Evolutionary conservation across 2,888 invertebrate genomes (phyloP).

Genomic region (Spicauda simplicius): DNA sequence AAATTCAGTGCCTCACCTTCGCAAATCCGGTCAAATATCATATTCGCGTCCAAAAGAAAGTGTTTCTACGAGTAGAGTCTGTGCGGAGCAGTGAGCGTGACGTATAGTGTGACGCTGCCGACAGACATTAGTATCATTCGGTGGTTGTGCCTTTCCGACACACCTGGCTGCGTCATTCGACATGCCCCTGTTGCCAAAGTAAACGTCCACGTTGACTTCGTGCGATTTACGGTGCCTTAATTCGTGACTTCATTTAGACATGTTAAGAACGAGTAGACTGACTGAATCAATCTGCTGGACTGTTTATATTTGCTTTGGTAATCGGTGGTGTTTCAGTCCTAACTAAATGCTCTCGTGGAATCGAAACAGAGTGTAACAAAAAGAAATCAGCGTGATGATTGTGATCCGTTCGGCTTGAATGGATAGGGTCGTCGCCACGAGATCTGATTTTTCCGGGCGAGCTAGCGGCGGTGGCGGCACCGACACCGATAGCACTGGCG

Average conservation of each 20-base stretch:
- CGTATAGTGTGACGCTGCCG: constrained; percentile 63
- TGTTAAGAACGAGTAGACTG: neutral
- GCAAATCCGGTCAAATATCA: constrained; percentile 59
- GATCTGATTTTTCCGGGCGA: constrained; percentile 78
- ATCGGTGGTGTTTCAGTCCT: constrained; percentile 50
- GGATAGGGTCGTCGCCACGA: constrained; percentile 78
- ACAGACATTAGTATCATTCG: constrained; percentile 63
- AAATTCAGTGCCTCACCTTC: constrained; percentile 4
- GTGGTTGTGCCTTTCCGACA: constrained; percentile 69
- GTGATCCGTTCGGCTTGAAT: constrained; percentile 78
- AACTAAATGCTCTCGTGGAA: constrained; percentile 42
- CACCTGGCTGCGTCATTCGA: constrained; percentile 67
- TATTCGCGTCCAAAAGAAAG: constrained; percentile 76
- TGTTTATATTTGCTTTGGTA: neutral
- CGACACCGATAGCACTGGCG: constrained; percentile 62
- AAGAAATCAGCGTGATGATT: constrained; percentile 70
- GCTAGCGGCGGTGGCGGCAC: constrained; percentile 64
- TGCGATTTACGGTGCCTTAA: constrained; percentile 20
- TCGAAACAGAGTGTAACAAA: constrained; percentile 77
- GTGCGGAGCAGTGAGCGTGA: constrained; percentile 66
- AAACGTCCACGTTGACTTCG: constrained; percentile 31
- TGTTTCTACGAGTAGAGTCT: constrained; percentile 57
- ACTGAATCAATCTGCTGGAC: neutral
- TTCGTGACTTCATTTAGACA: constrained; percentile 7
- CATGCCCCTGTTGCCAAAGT: constrained; percentile 57